Percentiles rank a stretch among this genome's conserved stretches.
Conservation (phyloP, 1,140 invertebrate species). For the Asobara japonica region DNA sequence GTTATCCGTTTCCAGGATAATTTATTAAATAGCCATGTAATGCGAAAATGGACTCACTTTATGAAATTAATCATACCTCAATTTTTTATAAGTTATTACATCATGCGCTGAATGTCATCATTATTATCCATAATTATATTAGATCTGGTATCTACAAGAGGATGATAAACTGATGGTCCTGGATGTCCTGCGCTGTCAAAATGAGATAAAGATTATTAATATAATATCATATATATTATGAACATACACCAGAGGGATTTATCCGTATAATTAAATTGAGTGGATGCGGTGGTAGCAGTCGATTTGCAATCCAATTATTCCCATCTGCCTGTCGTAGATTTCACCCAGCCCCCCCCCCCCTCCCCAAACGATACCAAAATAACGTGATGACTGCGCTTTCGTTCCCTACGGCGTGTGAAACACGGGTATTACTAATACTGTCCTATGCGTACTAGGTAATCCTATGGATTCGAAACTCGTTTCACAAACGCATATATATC, state of each 20-base stretch:
- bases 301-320: slow-evolving; percentile 40
- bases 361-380: slow-evolving; percentile 16
- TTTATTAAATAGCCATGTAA: too few species aligned
- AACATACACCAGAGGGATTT: not conserved
- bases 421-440: slow-evolving; percentile 24
- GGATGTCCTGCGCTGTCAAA: not conserved
- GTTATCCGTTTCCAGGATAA: too few species aligned
- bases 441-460: slow-evolving; percentile 24
- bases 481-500: slow-evolving; percentile 38
- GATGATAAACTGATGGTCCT: not conserved
- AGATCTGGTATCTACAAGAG: too few species aligned
- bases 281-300: slow-evolving; percentile 5
- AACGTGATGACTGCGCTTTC: slow-evolving; percentile 10
- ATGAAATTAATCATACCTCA: too few species aligned
- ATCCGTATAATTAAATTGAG: slow-evolving; percentile 30
- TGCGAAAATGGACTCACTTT: too few species aligned
- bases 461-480: slow-evolving; percentile 40
- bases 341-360: too few species aligned
- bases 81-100: too few species aligned
- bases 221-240: not conserved
- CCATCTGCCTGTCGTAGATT: slow-evolving; percentile 23
- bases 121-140: too few species aligned
- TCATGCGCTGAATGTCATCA: too few species aligned
- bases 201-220: not conserved
- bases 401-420: slow-evolving; percentile 1